A percentile compares a stretch with the other conserved stretches of the same genome.
These are phyloP conservation scores for Mactra quadrangularis DNA, from an alignment of 1,140 invertebrate genomes.

Conservation along the genomic window DNA sequence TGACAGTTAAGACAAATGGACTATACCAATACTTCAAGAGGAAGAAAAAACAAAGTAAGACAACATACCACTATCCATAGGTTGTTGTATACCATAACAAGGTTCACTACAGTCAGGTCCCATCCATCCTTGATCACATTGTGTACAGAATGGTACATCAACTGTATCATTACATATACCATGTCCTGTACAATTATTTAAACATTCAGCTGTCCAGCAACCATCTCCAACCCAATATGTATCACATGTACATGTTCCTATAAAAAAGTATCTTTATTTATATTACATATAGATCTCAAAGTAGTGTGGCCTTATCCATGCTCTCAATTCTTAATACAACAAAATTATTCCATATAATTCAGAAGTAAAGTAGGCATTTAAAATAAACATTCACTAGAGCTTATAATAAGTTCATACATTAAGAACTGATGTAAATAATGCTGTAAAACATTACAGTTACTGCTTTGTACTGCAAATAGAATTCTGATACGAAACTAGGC, in stretches of 20 bases:
- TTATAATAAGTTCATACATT: no score
- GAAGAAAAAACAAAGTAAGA: constrained; percentile 46
- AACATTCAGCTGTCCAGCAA: constrained; percentile 67
- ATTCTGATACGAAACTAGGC: no score
- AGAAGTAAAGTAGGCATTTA: no score
- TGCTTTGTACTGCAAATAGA: no score
- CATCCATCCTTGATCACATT: constrained; percentile 71
- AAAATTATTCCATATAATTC: no score
- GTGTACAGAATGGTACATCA: constrained; percentile 64
- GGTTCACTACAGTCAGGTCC: constrained; percentile 67
- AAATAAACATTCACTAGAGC: no score
- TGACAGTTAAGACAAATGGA: no score
- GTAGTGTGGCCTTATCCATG: no score
- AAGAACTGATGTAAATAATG: no score
- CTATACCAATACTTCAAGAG: constrained; percentile 54
- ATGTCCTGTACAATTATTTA: constrained; percentile 68
- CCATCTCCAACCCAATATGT: constrained; percentile 70
- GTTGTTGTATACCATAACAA: constrained; percentile 68
- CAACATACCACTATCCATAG: constrained; percentile 64
- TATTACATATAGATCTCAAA: neutral
- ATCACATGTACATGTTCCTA: constrained; percentile 66
- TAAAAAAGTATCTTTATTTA: neutral
- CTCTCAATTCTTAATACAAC: no score
- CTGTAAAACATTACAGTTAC: no score
- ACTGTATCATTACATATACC: constrained; percentile 64